Percentiles rank a stretch among this genome's conserved stretches.
phyloP scores from a whole-genome alignment of 2,797 vertebrate species.

The Acanthiza pusilla region DNA sequence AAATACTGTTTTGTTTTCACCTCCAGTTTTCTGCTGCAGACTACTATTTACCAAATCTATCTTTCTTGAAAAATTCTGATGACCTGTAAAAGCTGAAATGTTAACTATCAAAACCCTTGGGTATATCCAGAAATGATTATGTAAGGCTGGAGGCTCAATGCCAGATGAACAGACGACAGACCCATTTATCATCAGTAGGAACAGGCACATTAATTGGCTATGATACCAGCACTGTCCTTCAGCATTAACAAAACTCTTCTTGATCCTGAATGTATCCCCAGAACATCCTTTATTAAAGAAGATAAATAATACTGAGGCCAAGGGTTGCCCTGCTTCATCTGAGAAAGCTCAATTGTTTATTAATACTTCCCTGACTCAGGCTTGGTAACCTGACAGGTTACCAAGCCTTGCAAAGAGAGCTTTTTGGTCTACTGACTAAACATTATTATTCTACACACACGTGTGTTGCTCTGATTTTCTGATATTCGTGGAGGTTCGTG shows the following conservation, averaged over 20 bases:
- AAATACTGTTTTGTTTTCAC: neutral
- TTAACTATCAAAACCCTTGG: neutral
- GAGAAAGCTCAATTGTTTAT: constrained; percentile 28
- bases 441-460: neutral
- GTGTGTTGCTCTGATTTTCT: too few species aligned
- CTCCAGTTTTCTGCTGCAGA: neutral
- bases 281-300: constrained; percentile 44
- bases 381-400: neutral
- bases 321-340: neutral
- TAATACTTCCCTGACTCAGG: neutral
- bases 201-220: constrained; percentile 38
- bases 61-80: constrained; percentile 3
- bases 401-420: neutral
- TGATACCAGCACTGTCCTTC: neutral
- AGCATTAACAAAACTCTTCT: constrained; percentile 31
- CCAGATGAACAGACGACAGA: neutral
- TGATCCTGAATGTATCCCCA: constrained; percentile 12
- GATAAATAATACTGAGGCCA: constrained; percentile 29
- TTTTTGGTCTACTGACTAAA: neutral
- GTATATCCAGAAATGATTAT: neutral
- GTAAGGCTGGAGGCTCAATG: neutral
- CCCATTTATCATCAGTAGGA: constrained; percentile 54
- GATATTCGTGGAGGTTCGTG: too few species aligned
- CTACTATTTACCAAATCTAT: constrained; percentile 4
- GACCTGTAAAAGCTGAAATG: neutral